Percentiles rank a stretch among this genome's conserved stretches.
Evolutionary conservation across 2,113 vertebrate species (phyloP).

Genomic region (Anguilla rostrata): DNA sequence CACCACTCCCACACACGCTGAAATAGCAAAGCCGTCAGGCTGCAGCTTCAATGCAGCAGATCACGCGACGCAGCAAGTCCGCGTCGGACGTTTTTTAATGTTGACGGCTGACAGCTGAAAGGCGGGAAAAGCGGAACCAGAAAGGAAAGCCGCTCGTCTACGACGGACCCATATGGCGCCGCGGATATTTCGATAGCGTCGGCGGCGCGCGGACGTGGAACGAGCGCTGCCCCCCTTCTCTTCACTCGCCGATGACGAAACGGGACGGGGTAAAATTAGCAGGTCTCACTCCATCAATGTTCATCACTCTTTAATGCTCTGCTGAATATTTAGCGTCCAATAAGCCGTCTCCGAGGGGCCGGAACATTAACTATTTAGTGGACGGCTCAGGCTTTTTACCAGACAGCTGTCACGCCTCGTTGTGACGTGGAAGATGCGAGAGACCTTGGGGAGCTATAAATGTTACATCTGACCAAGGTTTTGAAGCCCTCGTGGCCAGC

Average conservation of each 20-base stretch:
- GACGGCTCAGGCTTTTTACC: background rate
- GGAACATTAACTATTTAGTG: slow-evolving; percentile 14
- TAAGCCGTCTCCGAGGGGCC: background rate
- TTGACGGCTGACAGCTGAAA: background rate
- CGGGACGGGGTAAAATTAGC: background rate
- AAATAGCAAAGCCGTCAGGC: background rate
- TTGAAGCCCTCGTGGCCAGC: no score
- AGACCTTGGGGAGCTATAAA: no score
- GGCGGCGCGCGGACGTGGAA: background rate
- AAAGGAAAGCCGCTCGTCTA: background rate
- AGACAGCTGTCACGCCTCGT: background rate
- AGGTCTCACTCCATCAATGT: slow-evolving; percentile 19
- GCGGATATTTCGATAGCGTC: background rate
- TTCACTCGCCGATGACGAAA: no score
- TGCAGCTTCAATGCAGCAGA: background rate
- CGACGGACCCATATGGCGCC: background rate
- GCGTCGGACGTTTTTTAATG: background rate
- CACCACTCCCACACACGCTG: background rate
- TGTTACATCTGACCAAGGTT: no score
- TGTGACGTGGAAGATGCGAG: no score
- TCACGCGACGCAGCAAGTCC: background rate
- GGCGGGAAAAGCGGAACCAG: background rate
- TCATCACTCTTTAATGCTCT: slow-evolving; percentile 23
- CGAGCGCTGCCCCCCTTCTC: no score
- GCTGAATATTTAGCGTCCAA: slow-evolving; percentile 2